These are phyloP conservation scores for Epinephelus coioides DNA, from an alignment of 2,797 vertebrate genomes.

Conservation along the genomic window DNA sequence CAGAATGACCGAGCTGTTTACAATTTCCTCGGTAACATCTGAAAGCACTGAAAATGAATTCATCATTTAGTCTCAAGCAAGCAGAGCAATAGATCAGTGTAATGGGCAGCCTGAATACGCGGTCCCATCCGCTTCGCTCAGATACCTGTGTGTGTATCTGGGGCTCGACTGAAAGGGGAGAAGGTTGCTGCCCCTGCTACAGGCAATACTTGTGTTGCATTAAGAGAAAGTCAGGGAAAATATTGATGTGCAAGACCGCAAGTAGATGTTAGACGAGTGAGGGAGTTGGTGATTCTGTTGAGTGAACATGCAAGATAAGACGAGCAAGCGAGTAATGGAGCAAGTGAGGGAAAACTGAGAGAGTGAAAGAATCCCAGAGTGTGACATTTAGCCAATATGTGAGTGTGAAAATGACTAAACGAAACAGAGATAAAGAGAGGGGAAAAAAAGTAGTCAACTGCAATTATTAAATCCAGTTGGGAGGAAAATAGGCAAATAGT, in stretches of 20 bases:
- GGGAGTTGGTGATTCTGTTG: constrained; percentile 28
- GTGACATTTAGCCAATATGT: constrained; percentile 31
- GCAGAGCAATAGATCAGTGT: constrained; percentile 63
- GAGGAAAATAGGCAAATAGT: constrained; percentile 7
- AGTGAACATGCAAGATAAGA: constrained; percentile 40
- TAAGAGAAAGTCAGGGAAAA: constrained; percentile 32
- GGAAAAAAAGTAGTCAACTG: neutral
- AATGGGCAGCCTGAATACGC: constrained; percentile 43
- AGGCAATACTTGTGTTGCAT: constrained; percentile 35
- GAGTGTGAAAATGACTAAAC: constrained; percentile 20
- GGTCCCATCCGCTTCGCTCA: constrained; percentile 30
- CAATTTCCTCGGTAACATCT: constrained; percentile 62
- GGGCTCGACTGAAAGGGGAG: constrained; percentile 31
- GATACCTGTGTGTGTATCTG: constrained; percentile 34
- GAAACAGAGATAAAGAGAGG: constrained; percentile 25
- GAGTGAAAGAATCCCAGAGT: constrained; percentile 29
- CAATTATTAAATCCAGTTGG: constrained; percentile 13
- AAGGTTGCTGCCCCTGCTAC: constrained; percentile 19
- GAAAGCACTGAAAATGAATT: constrained; percentile 69
- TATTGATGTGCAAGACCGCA: constrained; percentile 21
- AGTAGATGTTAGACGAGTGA: constrained; percentile 23
- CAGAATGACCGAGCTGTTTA: constrained; percentile 66
- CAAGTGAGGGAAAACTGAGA: constrained; percentile 27
- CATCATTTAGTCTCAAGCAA: constrained; percentile 65
- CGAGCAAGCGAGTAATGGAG: constrained; percentile 15